A percentile compares a stretch with the other conserved stretches of the same genome.
phyloP scores from a whole-genome alignment of 1,140 invertebrate species.

The Eueides isabella region DNA sequence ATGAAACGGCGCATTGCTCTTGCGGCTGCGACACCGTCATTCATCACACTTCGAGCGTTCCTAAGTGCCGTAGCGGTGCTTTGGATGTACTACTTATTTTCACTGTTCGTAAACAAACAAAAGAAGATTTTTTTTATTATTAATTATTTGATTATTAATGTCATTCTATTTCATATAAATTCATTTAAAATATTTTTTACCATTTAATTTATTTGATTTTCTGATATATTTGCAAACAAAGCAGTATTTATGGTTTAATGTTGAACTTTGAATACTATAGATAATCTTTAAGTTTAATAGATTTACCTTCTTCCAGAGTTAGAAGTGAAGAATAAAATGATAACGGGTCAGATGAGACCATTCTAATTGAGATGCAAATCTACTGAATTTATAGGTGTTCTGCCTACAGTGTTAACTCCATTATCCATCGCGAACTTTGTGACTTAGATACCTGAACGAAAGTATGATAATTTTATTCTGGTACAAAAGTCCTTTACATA shows the following conservation, averaged over 20 bases:
- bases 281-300: neutral
- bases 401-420: slow-evolving; percentile 34
- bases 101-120: slow-evolving; percentile 45
- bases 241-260: no score
- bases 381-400: slow-evolving; percentile 37
- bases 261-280: neutral
- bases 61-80: slow-evolving; percentile 68
- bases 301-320: slow-evolving; percentile 14
- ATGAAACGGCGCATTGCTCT: slow-evolving; percentile 43
- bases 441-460: slow-evolving; percentile 30
- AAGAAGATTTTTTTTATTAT: slow-evolving; percentile 14
- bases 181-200: no score
- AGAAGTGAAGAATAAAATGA: slow-evolving; percentile 29
- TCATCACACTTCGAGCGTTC: slow-evolving; percentile 75
- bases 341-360: slow-evolving; percentile 28
- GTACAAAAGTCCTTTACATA: neutral
- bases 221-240: no score
- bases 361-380: slow-evolving; percentile 41
- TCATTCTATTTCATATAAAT: neutral
- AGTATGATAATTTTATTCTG: slow-evolving; percentile 23
- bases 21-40: slow-evolving; percentile 58
- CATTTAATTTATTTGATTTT: no score
- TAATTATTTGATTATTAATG: no score
- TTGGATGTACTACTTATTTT: slow-evolving; percentile 54
- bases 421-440: slow-evolving; percentile 34